These are phyloP conservation scores for Escarpia spicata DNA, from an alignment of 2,888 invertebrate genomes.

Conservation along the genomic window DNA sequence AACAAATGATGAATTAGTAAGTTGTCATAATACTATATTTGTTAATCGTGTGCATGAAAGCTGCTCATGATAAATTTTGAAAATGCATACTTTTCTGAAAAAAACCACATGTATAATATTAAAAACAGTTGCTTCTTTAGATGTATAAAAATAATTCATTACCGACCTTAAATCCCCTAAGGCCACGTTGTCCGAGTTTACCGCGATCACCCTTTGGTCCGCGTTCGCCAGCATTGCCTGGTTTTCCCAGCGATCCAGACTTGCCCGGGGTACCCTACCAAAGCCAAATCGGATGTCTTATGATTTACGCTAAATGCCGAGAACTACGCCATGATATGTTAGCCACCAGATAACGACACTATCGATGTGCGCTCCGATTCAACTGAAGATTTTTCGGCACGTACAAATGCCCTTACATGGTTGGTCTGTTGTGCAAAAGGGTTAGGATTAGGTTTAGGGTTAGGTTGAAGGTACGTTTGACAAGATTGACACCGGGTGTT, in stretches of 20 bases:
- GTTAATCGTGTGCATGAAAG: background rate
- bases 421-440: too few relatives aligned
- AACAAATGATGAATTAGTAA: background rate
- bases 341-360: background rate
- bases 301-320: background rate
- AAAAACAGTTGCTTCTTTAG: background rate
- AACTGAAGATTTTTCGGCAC: too few relatives aligned
- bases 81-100: background rate
- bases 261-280: constrained; percentile 4
- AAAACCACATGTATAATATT: background rate
- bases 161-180: background rate
- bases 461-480: too few relatives aligned
- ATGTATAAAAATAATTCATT: background rate
- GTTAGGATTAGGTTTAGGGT: too few relatives aligned
- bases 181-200: background rate
- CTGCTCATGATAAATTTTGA: background rate
- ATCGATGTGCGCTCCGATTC: background rate
- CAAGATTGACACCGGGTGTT: too few relatives aligned
- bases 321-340: background rate
- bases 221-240: background rate
- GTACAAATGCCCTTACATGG: too few relatives aligned
- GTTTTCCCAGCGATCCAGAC: background rate
- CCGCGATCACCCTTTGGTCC: background rate
- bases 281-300: background rate
- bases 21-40: background rate